phyloP scores from a whole-genome alignment of 2,797 vertebrate genomes.

The Meda fulgida region DNA sequence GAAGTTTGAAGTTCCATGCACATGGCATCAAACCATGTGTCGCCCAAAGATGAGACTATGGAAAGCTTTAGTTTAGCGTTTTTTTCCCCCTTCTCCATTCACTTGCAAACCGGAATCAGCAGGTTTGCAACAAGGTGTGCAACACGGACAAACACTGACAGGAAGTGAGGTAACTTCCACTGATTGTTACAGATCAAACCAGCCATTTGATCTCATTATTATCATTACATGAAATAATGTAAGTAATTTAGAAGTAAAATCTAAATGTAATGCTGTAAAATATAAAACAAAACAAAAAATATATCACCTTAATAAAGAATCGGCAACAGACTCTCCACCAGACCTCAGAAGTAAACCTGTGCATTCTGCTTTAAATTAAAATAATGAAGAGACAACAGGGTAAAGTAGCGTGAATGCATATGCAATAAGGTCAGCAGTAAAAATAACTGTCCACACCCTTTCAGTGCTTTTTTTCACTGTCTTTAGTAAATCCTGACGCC shows the following conservation, averaged over 20 bases:
- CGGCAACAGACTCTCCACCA: too few species aligned
- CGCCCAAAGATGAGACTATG: background rate
- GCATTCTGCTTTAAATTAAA: too few species aligned
- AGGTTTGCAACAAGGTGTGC: background rate
- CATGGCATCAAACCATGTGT: background rate
- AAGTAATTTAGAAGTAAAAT: too few species aligned
- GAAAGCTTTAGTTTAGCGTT: background rate
- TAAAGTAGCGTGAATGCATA: too few species aligned
- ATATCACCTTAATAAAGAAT: background rate
- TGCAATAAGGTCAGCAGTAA: too few species aligned
- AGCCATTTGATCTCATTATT: background rate
- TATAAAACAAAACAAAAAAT: background rate
- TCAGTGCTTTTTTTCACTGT: too few species aligned
- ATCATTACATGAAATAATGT: background rate
- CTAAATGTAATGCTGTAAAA: too few species aligned
- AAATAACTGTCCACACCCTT: too few species aligned
- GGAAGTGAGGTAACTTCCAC: background rate
- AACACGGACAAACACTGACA: background rate
- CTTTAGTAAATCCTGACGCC: too few species aligned
- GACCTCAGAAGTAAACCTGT: too few species aligned
- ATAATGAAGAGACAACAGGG: too few species aligned
- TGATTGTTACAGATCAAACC: background rate
- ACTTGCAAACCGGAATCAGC: background rate
- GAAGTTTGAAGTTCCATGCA: too few species aligned
- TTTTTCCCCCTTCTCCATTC: background rate